A percentile compares a stretch with the other conserved stretches of the same genome.
These are phyloP conservation scores for Paragorgia papillata DNA, from an alignment of 92 coral and sea anemone species.

Conservation along the genomic window DNA sequence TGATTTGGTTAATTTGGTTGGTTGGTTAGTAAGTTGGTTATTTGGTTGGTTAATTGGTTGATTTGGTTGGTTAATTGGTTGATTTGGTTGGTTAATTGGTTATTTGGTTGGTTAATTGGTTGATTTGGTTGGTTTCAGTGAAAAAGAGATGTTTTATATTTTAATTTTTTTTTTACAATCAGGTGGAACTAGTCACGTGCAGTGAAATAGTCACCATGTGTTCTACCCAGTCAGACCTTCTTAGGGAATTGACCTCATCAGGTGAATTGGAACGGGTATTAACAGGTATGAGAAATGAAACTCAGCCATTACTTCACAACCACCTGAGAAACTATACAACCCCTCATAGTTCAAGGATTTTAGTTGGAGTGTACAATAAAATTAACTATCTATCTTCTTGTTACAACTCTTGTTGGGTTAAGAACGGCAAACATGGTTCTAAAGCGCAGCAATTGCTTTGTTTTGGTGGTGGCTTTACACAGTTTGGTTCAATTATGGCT, in stretches of 20 bases:
- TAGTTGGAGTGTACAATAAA: slow-evolving; percentile 32
- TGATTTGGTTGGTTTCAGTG: too few relatives aligned
- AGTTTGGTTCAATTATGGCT: slow-evolving; percentile 6
- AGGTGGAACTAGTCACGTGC: too few relatives aligned
- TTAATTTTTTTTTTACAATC: too few relatives aligned
- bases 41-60: too few relatives aligned
- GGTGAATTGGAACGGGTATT: slow-evolving; percentile 25
- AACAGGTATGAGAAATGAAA: background rate
- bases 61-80: too few relatives aligned
- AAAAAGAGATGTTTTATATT: too few relatives aligned
- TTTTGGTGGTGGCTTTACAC: slow-evolving; percentile 32
- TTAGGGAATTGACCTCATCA: slow-evolving; percentile 7
- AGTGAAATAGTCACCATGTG: too few relatives aligned
- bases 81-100: too few relatives aligned
- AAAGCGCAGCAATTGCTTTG: background rate
- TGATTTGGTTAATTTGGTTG: too few relatives aligned
- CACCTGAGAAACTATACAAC: background rate
- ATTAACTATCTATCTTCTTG: slow-evolving; percentile 20
- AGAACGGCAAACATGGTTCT: slow-evolving; percentile 25
- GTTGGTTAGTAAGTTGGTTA: too few relatives aligned
- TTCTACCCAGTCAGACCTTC: too few relatives aligned
- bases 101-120: too few relatives aligned
- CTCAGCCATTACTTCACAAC: background rate
- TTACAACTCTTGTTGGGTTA: slow-evolving; percentile 8
- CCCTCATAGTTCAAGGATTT: background rate